Evolutionary conservation across 2,113 vertebrate genomes (phyloP).

Genomic region (Phocoena phocoena): DNA sequence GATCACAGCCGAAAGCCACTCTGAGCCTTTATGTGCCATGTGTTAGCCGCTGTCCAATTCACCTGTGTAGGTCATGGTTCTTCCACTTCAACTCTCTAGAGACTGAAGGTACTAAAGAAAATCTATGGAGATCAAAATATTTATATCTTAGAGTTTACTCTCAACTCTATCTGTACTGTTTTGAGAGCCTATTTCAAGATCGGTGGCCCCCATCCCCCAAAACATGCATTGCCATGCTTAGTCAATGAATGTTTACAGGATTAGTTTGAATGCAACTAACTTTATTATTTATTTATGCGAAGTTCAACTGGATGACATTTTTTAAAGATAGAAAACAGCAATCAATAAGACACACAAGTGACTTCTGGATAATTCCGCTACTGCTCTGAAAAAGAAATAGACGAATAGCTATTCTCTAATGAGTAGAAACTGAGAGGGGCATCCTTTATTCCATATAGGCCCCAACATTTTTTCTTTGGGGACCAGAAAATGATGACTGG

Average conservation of each 20-base stretch:
- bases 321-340: neutral
- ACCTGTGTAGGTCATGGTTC: neutral
- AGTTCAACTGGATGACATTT: neutral
- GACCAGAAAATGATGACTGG: neutral
- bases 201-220: neutral
- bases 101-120: neutral
- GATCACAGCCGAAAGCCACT: neutral
- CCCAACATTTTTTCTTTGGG: neutral
- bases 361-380: neutral
- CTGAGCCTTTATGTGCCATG: neutral
- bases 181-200: neutral
- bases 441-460: neutral
- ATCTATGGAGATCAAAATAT: neutral
- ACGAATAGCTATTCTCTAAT: neutral
- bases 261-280: neutral
- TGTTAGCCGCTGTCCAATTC: neutral
- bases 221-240: neutral
- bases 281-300: neutral
- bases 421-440: neutral
- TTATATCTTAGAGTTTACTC: neutral
- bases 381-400: neutral
- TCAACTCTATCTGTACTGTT: neutral
- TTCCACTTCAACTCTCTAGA: neutral
- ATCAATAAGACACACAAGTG: neutral
- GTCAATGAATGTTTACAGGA: neutral